Evolutionary conservation across 2,888 invertebrate species (phyloP).

Genomic region (Torymus auratus): DNA sequence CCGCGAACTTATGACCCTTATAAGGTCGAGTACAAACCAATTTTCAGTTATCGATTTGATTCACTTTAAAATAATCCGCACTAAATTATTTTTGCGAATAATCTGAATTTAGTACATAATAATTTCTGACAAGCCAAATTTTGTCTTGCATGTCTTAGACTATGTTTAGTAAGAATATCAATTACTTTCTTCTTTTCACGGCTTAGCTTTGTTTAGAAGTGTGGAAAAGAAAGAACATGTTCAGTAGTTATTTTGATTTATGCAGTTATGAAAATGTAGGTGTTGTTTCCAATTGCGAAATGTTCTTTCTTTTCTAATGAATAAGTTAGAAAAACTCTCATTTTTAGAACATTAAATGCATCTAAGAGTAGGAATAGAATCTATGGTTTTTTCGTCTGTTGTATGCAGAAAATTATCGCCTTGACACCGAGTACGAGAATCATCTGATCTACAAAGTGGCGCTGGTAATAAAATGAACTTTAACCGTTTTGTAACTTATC

Average conservation of each 20-base stretch:
- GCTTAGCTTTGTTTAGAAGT: slow-evolving; percentile 36
- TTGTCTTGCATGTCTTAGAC: slow-evolving; percentile 19
- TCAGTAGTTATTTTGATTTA: neutral
- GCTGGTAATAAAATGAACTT: slow-evolving; percentile 80
- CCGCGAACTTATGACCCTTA: neutral
- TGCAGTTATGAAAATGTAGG: too few relatives aligned
- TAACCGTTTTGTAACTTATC: slow-evolving; percentile 46
- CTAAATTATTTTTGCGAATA: neutral
- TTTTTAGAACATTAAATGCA: slow-evolving; percentile 23
- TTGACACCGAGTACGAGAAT: slow-evolving; percentile 98
- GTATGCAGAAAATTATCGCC: slow-evolving; percentile 96
- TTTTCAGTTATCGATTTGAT: neutral
- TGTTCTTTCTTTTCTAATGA: slow-evolving; percentile 1
- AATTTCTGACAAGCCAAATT: neutral
- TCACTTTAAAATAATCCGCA: neutral
- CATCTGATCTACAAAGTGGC: slow-evolving; percentile 98
- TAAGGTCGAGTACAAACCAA: neutral
- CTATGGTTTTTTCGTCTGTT: slow-evolving; percentile 73
- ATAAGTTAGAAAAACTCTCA: slow-evolving; percentile 13
- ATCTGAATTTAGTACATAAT: neutral
- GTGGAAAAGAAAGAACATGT: slow-evolving; percentile 6
- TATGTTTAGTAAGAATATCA: slow-evolving; percentile 5
- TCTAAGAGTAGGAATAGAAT: slow-evolving; percentile 65
- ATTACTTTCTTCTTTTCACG: slow-evolving; percentile 14
- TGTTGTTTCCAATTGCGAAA: neutral